Percentiles rank a stretch among this genome's conserved stretches.
phyloP scores from a whole-genome alignment of 64 coral and sea anemone species.

The Stichodactyla mertensii region DNA sequence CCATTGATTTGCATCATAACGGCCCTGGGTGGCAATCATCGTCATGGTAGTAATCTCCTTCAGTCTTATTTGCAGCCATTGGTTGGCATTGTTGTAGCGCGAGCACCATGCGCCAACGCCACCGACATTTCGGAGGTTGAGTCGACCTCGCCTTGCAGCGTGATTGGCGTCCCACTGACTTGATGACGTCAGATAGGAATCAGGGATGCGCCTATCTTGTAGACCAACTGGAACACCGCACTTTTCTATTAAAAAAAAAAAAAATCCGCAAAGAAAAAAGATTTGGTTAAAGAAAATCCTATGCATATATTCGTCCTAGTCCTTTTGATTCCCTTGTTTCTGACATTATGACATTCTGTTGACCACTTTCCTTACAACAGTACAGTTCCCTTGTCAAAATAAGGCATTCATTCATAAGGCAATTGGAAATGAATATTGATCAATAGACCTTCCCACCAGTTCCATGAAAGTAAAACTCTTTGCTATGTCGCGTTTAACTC shows the following conservation, averaged over 20 bases:
- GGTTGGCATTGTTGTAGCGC: conserved; percentile 44
- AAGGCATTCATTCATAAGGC: too few relatives aligned
- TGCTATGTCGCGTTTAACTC: too few relatives aligned
- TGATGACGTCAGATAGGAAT: conserved; percentile 23
- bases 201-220: conserved; percentile 41
- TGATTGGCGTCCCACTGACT: conserved; percentile 50
- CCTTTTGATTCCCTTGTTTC: too few relatives aligned
- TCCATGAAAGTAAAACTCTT: too few relatives aligned
- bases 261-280: background rate
- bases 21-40: conserved; percentile 47
- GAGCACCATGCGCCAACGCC: conserved; percentile 38
- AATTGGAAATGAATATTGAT: too few relatives aligned
- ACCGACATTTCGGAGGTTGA: conserved; percentile 36
- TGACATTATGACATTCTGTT: too few relatives aligned
- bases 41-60: conserved; percentile 26
- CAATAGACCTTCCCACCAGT: too few relatives aligned
- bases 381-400: too few relatives aligned
- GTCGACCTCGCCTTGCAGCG: conserved; percentile 34
- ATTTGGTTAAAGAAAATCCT: background rate
- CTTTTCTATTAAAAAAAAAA: background rate
- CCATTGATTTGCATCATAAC: conserved; percentile 65
- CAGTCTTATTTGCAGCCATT: conserved; percentile 42
- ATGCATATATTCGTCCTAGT: background rate
- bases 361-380: too few relatives aligned
- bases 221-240: conserved; percentile 48